Base-by-base conservation (phyloP, 2,113 vertebrate genomes). In the Heliornis fulica region DNA sequence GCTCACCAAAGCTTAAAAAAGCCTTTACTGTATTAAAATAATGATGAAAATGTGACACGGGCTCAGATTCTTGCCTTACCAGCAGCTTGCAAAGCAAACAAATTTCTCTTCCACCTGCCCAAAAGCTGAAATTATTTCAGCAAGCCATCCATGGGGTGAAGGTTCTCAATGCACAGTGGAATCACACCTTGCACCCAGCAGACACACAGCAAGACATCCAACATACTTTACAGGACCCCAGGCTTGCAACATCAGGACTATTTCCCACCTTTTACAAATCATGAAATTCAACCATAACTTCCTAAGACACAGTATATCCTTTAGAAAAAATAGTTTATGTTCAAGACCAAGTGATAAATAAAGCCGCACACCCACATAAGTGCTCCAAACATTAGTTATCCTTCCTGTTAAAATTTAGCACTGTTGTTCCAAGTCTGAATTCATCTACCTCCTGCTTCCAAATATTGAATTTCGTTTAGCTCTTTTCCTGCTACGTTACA, bases 391-490 rank as follows among this genome's bases (percentile, higher is more conserved):
- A 17, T 57, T 90, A 90, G 76, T 68, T 95, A 90, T 32, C 56
- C 68, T 86, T 74, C 72, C 88, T 68, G 76, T 81, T 86, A 90
- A 87, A 94, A 81, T 83, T 75, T 3, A 7, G 72, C 36, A 54
- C 56, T 51, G 51, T 57, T 11, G 5, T 90, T 96, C 83, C 88
- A 93, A 94, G 90, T 90, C 93, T 90, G 85, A 95, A 96, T 96
- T 92, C 83, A 94, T 83, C 85, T 86, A 81, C 69, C 94, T 93
- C 51, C 78, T 86, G 91, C 68, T 94, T 96, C 83, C 85, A 97
- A 90, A 90, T 95, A 96, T 46, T 90, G 85, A 80, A 92, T 97
- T 96, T 96, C 96, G 90, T 95, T 89, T 96, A 90, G 93, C 75
- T 94, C 69, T 94, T 91, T 94, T 83, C 90, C 94, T 87, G 85